Percentiles rank a stretch among this genome's conserved stretches.
phyloP scores from a whole-genome alignment of 2,888 invertebrate genomes.

The Netelia fuscicornis region DNA sequence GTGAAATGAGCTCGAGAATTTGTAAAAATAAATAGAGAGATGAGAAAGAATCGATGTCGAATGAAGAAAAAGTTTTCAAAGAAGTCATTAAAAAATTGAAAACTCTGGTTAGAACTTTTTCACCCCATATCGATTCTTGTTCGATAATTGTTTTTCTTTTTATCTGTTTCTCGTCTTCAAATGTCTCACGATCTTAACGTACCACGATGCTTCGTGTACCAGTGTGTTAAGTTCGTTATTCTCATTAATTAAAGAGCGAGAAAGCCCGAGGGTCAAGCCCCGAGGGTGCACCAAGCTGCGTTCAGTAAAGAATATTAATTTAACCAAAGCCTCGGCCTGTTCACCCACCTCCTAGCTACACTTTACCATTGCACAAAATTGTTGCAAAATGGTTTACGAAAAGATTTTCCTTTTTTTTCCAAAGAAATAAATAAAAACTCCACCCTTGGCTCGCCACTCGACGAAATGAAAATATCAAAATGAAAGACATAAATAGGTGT shows the following conservation, averaged over 20 bases:
- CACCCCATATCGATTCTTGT: neutral
- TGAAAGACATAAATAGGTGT: neutral
- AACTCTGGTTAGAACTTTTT: neutral
- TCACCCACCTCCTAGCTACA: neutral
- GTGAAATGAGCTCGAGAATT: no score
- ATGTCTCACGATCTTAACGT: neutral
- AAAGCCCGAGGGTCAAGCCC: conserved; percentile 44
- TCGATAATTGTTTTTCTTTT: neutral
- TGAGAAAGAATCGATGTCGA: neutral
- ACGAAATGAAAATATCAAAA: neutral
- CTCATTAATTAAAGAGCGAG: conserved; percentile 62
- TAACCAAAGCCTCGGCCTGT: conserved; percentile 36
- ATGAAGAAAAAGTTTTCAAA: neutral
- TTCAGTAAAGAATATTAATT: conserved; percentile 55
- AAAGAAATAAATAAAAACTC: neutral
- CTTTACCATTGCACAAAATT: conserved; percentile 1
- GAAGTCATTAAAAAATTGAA: neutral
- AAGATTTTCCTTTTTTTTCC: neutral
- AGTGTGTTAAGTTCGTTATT: conserved; percentile 47
- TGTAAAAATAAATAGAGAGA: neutral
- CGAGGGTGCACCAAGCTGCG: conserved; percentile 23
- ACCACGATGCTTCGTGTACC: conserved; percentile 2
- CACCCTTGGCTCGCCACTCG: no score
- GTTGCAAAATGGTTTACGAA: neutral
- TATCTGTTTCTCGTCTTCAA: neutral